phyloP scores from a whole-genome alignment of 2,888 invertebrate genomes.

The Sceliomorpha sp. region DNA sequence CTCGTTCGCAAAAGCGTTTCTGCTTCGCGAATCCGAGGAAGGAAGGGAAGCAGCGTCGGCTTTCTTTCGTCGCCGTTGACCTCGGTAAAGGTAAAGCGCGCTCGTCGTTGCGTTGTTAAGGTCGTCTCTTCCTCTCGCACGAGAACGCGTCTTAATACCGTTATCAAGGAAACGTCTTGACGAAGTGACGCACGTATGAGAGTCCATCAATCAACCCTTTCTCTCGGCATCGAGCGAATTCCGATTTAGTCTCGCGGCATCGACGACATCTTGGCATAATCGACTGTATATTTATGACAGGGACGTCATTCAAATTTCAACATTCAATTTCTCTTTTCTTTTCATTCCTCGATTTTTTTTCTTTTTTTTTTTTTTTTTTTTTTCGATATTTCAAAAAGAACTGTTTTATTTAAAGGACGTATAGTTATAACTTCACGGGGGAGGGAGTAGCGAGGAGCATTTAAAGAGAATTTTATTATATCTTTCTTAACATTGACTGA shows the following conservation, averaged over 20 bases:
- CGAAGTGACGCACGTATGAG: slow-evolving; percentile 11
- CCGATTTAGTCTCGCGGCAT: slow-evolving; percentile 11
- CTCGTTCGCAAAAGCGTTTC: slow-evolving; percentile 38
- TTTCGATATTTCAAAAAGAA: too few species aligned
- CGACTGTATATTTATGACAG: too few species aligned
- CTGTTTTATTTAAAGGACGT: too few species aligned
- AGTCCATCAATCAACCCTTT: slow-evolving; percentile 36
- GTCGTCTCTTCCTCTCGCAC: slow-evolving; percentile 28
- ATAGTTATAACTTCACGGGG: too few species aligned
- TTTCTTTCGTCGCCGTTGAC: slow-evolving; percentile 44
- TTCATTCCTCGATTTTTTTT: too few species aligned
- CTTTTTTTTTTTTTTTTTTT: too few species aligned
- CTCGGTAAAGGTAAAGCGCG: slow-evolving; percentile 43
- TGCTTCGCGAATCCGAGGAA: slow-evolving; percentile 24
- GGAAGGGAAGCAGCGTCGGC: slow-evolving; percentile 40
- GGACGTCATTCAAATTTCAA: too few species aligned
- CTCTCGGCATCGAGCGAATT: slow-evolving; percentile 12
- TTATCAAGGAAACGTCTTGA: slow-evolving; percentile 32
- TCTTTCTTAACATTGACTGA: too few species aligned
- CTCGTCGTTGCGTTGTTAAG: slow-evolving; percentile 38
- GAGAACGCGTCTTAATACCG: slow-evolving; percentile 35
- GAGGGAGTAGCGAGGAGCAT: too few species aligned
- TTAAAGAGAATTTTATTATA: too few species aligned
- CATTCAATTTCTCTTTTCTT: too few species aligned
- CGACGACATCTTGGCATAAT: too few species aligned